Evolutionary conservation across 1,140 invertebrate species (phyloP).

Genomic region (Drosophila mayri): DNA sequence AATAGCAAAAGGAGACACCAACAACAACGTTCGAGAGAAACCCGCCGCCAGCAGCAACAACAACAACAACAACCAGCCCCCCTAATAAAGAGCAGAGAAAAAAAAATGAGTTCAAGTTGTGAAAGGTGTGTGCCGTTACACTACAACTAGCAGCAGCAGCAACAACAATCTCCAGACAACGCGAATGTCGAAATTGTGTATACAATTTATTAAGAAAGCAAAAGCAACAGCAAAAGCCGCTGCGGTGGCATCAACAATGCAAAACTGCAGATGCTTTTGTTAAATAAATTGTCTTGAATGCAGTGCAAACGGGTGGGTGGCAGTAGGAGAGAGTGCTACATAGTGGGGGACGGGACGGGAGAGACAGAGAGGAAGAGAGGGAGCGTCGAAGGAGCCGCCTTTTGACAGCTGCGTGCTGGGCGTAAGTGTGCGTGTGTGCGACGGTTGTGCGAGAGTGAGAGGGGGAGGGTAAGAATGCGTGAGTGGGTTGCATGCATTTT

Average conservation of each 20-base stretch:
- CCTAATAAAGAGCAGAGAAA: constrained; percentile 73
- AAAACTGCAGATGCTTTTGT: constrained; percentile 55
- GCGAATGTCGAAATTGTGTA: constrained; percentile 75
- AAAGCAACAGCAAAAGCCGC: constrained; percentile 30
- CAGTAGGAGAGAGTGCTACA: constrained; percentile 8
- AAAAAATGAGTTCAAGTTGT: constrained; percentile 84
- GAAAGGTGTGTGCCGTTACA: constrained; percentile 83
- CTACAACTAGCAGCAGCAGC: constrained; percentile 52
- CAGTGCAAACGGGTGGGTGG: constrained; percentile 41
- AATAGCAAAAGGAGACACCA: constrained; percentile 78
- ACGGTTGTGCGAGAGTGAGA: constrained; percentile 3
- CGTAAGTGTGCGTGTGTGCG: constrained; percentile 30
- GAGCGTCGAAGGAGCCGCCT: constrained; percentile 31
- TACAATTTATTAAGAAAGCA: constrained; percentile 70
- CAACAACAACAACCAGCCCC: constrained; percentile 56
- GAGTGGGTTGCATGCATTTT: constrained; percentile 47
- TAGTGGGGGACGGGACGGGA: background rate
- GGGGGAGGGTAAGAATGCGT: constrained; percentile 32
- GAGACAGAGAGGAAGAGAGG: constrained; percentile 2
- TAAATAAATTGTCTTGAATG: constrained; percentile 65
- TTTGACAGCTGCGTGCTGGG: constrained; percentile 48
- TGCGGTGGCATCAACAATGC: constrained; percentile 48
- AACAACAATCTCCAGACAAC: constrained; percentile 43
- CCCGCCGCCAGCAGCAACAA: constrained; percentile 28
- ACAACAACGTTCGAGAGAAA: constrained; percentile 45